Evolutionary conservation across 2,113 vertebrate genomes (phyloP).

Genomic region (Mormyrus lacerda): DNA sequence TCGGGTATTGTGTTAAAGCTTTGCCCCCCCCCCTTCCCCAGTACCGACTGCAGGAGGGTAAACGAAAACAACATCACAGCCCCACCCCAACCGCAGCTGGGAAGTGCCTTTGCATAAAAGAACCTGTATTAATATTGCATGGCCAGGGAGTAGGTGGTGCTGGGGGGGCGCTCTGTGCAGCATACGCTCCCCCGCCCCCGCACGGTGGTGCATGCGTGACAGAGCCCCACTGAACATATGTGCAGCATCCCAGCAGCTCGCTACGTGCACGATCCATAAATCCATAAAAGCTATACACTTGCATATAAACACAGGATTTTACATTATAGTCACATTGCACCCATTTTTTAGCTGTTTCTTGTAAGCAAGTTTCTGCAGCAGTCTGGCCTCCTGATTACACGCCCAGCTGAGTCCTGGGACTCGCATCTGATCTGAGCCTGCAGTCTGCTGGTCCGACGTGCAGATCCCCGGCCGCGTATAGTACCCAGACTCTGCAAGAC

Average conservation of each 20-base stretch:
- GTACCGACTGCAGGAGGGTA: neutral
- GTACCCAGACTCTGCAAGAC: neutral
- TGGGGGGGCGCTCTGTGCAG: neutral
- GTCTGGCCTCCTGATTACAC: neutral
- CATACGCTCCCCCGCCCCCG: neutral
- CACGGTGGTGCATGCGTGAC: neutral
- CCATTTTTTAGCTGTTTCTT: neutral
- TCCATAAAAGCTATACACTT: neutral
- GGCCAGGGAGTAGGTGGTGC: conserved; percentile 26
- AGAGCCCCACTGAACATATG: neutral
- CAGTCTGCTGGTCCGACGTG: neutral
- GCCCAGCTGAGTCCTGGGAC: neutral
- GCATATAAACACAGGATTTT: neutral
- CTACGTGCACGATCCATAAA: neutral
- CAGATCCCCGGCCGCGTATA: neutral
- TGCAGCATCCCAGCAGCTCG: neutral
- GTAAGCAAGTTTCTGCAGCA: neutral
- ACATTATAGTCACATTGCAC: neutral
- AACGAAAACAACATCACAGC: neutral
- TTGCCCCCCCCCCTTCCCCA: neutral
- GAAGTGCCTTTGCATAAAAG: neutral
- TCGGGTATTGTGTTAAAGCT: neutral
- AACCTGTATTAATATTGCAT: conserved; percentile 40
- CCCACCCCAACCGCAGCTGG: neutral
- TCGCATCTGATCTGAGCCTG: neutral